Base-by-base conservation (phyloP, 2,113 vertebrate species). In the Jaculus jaculus region DNA sequence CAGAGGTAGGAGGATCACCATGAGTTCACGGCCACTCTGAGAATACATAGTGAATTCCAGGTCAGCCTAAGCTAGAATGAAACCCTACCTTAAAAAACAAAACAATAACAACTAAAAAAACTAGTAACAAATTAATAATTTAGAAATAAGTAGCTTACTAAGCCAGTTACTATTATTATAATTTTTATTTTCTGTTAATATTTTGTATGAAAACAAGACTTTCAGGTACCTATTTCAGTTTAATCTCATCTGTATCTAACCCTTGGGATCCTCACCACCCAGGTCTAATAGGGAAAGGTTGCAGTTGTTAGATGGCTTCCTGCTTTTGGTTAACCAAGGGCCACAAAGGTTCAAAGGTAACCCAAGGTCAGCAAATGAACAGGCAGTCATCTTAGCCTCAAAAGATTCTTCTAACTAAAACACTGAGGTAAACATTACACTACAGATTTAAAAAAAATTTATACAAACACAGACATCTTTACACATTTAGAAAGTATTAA, bases 371-470 rank as follows among this genome's bases (percentile, higher is more conserved):
- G 99, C 99, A 99, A 99, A 99, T 99, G 99, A 98, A 99, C 98
- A 98, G 99, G 99, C 98, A 99, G 99, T 98, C 99, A 99, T 98
- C 98, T 98, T 98, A 98, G 98, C 98, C 98, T 98, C 99, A 99
- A 99, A 99, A 99, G 98, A 99, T 98, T 99, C 99, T 99, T 99
- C 99, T 98, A 99, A 99, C 99, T 99, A 99, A 99, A 99, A 99
- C 99, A 99, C 98, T 99, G 99, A 99, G 98, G 98, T 99, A 98
- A 99, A 99, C 98, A 97, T 98, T 98, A 98, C 98, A 98, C 97
- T 96, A 97, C 96, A 98, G 97, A 98, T 91, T 97, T 98, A 96
- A 94, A 96, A 95, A 89, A 96, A 86, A 97, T n/a, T n/a, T n/a
- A 98, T 97, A 98, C 96, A 98, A 97, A 98, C 96, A 97, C 91